phyloP scores from a whole-genome alignment of 2,113 vertebrate genomes.

The Orycteropus afer region DNA sequence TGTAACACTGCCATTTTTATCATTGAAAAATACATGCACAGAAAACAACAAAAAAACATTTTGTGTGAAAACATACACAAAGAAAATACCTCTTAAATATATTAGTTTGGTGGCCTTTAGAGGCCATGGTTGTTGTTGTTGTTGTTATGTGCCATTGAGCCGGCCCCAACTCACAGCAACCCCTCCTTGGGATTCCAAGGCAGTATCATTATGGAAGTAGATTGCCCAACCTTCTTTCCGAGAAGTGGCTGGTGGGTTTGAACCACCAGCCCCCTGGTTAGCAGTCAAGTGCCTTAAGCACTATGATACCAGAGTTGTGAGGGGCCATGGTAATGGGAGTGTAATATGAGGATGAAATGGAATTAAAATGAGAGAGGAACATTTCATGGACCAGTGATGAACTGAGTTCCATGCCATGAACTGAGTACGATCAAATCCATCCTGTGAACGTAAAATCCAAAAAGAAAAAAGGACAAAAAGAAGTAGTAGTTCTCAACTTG shows the following conservation, averaged over 20 bases:
- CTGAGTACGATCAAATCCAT: neutral
- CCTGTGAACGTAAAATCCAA: neutral
- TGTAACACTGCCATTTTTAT: neutral
- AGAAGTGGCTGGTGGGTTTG: no score
- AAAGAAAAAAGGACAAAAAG: neutral
- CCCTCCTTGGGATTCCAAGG: no score
- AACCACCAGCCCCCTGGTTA: no score
- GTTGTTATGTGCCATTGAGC: no score
- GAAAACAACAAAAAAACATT: slow-evolving; percentile 3
- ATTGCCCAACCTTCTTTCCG: no score
- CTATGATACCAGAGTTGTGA: no score
- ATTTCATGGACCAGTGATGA: neutral
- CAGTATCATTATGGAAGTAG: no score
- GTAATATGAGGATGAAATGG: neutral
- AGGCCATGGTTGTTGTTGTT: no score
- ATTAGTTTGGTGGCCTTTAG: neutral
- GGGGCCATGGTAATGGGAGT: neutral
- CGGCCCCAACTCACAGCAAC: no score
- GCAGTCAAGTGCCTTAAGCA: no score
- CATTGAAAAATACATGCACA: neutral
- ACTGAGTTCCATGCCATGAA: neutral
- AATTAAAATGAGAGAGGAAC: neutral
- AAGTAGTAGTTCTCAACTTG: neutral
- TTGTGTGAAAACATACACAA: slow-evolving; percentile 4
- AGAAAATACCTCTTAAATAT: neutral